Percentiles rank a stretch among this genome's conserved stretches.
Conservation (phyloP, 2,797 vertebrate genomes). For the Nasua narica region DNA sequence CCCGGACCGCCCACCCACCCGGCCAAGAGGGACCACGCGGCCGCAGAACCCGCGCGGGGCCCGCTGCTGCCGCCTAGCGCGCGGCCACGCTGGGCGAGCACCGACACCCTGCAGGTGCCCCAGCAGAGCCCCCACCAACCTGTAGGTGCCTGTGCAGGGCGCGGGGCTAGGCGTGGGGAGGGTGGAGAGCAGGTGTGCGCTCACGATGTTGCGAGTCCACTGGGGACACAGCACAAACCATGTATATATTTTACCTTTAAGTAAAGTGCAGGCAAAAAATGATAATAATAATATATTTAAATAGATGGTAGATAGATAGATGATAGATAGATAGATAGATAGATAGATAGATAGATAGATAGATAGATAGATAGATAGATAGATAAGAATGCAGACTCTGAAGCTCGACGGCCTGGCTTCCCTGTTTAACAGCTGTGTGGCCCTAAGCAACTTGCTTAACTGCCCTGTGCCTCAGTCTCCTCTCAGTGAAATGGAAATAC, state of each 20-base stretch:
- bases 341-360: too few relatives aligned
- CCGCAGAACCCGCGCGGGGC: background rate
- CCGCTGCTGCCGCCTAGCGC: slow-evolving; percentile 21
- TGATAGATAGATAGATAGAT: too few relatives aligned
- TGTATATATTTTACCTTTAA: background rate
- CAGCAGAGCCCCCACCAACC: background rate
- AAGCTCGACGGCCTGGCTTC: background rate
- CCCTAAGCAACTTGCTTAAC: background rate
- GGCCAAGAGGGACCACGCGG: background rate
- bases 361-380: too few relatives aligned
- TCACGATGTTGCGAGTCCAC: background rate
- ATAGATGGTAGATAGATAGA: too few relatives aligned
- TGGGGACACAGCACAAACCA: background rate
- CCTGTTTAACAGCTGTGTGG: background rate
- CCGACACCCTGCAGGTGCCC: background rate
- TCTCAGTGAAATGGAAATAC: background rate
- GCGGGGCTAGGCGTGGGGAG: fast-evolving
- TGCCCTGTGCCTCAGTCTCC: background rate
- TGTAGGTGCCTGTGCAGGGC: fast-evolving
- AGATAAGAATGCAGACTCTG: background rate
- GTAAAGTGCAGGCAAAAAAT: background rate
- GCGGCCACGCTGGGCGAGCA: fast-evolving
- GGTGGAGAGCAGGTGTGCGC: background rate
- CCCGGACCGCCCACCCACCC: background rate
- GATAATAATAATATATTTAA: too few relatives aligned